Evolutionary conservation across 2,888 invertebrate species (phyloP).

Genomic region (Diadromus collaris): DNA sequence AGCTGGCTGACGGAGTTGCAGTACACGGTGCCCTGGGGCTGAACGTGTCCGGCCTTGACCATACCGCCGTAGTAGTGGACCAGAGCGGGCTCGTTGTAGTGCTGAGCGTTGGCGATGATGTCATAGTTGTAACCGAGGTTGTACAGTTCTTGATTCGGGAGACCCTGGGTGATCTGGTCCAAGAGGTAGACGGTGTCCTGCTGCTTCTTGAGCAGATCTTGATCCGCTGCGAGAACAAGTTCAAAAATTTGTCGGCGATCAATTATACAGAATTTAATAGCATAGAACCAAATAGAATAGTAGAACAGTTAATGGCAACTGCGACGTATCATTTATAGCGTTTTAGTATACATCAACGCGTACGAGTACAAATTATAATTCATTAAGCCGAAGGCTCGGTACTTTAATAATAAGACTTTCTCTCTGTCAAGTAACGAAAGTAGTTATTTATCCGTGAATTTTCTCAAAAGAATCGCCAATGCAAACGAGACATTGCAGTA

Average conservation of each 20-base stretch:
- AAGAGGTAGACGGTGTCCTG: slow-evolving; percentile 83
- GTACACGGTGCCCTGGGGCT: slow-evolving; percentile 84
- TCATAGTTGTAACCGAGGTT: slow-evolving; percentile 83
- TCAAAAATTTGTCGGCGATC: not conserved
- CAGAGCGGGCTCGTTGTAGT: slow-evolving; percentile 80
- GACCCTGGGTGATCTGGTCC: slow-evolving; percentile 85
- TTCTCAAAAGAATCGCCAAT: not conserved
- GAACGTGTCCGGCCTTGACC: slow-evolving; percentile 81
- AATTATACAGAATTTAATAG: not conserved
- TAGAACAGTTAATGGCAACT: not conserved
- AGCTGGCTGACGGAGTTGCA: slow-evolving; percentile 84
- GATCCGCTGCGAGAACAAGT: slow-evolving; percentile 80
- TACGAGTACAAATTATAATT: not conserved
- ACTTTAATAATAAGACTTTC: not conserved
- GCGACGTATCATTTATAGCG: not conserved
- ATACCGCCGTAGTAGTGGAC: slow-evolving; percentile 83
- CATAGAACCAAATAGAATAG: not conserved
- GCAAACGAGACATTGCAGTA: not conserved
- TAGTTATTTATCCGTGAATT: not conserved
- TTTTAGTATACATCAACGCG: not conserved
- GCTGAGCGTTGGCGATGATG: slow-evolving; percentile 83
- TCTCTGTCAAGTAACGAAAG: not conserved
- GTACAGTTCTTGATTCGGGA: slow-evolving; percentile 81
- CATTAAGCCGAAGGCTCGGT: not conserved
- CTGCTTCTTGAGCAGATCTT: slow-evolving; percentile 82